Evolutionary conservation across 2,113 vertebrate species (phyloP).

Genomic region (Thinocorus orbignyianus): DNA sequence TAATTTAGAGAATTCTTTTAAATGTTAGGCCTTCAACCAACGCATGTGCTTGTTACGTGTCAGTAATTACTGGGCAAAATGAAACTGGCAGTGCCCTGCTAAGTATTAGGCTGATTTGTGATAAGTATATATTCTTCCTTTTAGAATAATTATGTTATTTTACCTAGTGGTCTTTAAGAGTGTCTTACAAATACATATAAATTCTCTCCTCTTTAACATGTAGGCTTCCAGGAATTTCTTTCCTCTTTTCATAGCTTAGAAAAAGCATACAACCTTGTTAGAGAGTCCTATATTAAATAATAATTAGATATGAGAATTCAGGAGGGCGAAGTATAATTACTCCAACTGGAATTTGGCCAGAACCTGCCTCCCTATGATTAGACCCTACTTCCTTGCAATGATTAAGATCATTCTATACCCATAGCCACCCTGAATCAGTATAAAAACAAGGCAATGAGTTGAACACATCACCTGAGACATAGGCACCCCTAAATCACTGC

Average conservation of each 20-base stretch:
- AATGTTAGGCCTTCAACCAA: not conserved
- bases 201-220: not conserved
- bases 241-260: not conserved
- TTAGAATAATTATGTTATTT: not conserved
- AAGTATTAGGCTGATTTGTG: not conserved
- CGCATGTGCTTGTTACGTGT: constrained; percentile 15
- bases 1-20: not conserved
- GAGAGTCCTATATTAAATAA: not conserved
- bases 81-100: not conserved
- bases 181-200: not conserved
- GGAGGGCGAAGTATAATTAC: not conserved
- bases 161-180: not conserved
- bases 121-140: not conserved
- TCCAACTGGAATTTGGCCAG: not conserved
- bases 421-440: not conserved
- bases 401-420: not conserved
- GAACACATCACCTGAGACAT: not conserved
- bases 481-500: not conserved
- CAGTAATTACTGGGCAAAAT: constrained; percentile 5
- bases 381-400: not conserved
- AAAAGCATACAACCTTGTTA: not conserved
- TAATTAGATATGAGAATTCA: not conserved
- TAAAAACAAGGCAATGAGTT: not conserved
- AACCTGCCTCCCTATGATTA: not conserved
- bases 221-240: not conserved